Base-by-base conservation (phyloP, 2,797 vertebrate species). In the Coilia nasus region DNA sequence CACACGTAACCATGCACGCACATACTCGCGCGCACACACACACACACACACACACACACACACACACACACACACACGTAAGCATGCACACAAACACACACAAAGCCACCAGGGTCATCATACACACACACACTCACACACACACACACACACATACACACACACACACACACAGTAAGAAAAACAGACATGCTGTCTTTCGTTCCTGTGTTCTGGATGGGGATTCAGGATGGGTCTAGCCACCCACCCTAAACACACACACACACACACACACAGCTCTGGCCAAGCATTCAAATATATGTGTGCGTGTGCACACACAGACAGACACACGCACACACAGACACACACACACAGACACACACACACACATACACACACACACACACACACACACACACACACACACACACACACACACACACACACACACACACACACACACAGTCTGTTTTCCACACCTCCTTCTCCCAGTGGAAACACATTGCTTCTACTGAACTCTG, bases 391-490 rank as follows among this genome's bases (percentile, higher is more conserved):
- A 17, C 31, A 31, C 67, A 6, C 67, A 31, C 28, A 75, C 67
- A 75, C 64, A 71, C 12, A 35, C 14, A 71, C 67, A 67, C 64
- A 31, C 25, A 35, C 31, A 19, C 67, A 67, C 12, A 75, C 28
- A 71, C 64, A 17, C 9, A 17, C 28, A 35, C 31, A 31, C 67
- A 15, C 67, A 31, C 14, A 75, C 67, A 75, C 64, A 71, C 28
- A 35, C 6, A 31, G 7, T 54, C 50, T 41, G 2, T 54, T 54
- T 54, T 54, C 50, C 64, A 71, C 67, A 17, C 67, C 12, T 75
- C 67, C 11, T 3, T 75, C 67, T 35, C 28, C 67, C 67, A 75
- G 67, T 75, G 67, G 67, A 75, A 75, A 75, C 67, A 35, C 28
- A 75, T 4, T 31, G 25, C 62, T 67, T 67, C 62, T 31, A 67